Percentiles rank a stretch among this genome's conserved stretches.
Conservation (phyloP, 2,797 vertebrate species). For the Sebastiscus tertius region DNA sequence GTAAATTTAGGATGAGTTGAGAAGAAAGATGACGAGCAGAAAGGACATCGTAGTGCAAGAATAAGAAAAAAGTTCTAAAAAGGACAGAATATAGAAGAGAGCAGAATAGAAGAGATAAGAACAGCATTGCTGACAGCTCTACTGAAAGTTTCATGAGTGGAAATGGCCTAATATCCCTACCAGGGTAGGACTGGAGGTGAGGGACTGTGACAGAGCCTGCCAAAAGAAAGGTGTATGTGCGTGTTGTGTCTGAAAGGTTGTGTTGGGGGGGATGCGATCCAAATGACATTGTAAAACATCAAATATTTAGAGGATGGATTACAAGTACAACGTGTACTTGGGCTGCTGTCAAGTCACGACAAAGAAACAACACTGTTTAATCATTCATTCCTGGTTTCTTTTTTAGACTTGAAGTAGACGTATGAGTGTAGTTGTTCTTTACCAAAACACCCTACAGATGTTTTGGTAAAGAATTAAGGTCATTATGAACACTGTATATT, state of each 20-base stretch:
- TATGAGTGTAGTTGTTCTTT: not conserved
- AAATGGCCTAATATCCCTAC: conserved; percentile 66
- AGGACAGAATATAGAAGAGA: not conserved
- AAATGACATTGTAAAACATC: conserved; percentile 73
- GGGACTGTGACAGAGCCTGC: conserved; percentile 62
- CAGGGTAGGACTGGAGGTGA: conserved; percentile 60
- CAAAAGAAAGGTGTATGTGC: conserved; percentile 36
- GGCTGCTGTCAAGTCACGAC: conserved; percentile 60
- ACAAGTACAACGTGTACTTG: conserved; percentile 73
- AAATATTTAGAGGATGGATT: conserved; percentile 82
- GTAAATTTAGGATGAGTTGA: not conserved
- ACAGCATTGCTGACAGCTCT: conserved; percentile 25
- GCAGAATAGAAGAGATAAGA: conserved; percentile 18
- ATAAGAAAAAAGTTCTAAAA: not conserved
- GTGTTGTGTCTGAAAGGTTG: conserved; percentile 3
- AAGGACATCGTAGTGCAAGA: not conserved
- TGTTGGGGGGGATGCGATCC: conserved; percentile 36
- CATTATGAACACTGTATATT: not conserved
- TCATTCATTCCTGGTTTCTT: conserved; percentile 46
- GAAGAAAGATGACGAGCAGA: not conserved
- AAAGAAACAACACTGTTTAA: conserved; percentile 52
- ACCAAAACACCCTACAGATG: not conserved
- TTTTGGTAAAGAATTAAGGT: not conserved
- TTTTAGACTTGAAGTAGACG: conserved; percentile 1
- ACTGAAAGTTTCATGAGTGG: conserved; percentile 75